Conservation (phyloP, 2,113 vertebrate genomes). For the Hirundichthys speculiger region DNA sequence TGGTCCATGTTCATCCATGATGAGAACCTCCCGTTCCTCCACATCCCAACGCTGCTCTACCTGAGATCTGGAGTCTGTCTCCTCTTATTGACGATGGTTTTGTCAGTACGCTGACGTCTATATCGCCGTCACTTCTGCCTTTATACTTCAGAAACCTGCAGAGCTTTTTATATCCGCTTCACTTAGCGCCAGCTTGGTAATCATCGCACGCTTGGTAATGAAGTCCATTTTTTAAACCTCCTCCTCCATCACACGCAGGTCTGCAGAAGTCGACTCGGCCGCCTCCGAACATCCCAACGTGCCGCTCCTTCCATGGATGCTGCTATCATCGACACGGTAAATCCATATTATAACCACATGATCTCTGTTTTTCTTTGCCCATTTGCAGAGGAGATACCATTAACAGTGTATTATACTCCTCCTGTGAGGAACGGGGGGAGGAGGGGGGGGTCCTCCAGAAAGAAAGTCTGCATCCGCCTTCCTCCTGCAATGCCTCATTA, state of each 20-base stretch:
- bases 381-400: slow-evolving; percentile 70
- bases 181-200: background rate
- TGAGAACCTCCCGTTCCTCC: no score
- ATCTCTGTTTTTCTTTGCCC: slow-evolving; percentile 66
- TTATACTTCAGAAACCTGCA: background rate
- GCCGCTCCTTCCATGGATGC: no score
- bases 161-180: no score
- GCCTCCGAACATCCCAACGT: slow-evolving; percentile 48
- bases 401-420: slow-evolving; percentile 56
- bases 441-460: slow-evolving; percentile 73
- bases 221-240: no score
- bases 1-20: no score
- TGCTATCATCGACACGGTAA: slow-evolving; percentile 75
- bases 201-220: slow-evolving; percentile 35
- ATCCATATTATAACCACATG: slow-evolving; percentile 54
- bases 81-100: no score
- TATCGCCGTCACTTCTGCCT: no score
- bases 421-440: slow-evolving; percentile 36
- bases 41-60: no score
- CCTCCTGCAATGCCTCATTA: slow-evolving; percentile 78
- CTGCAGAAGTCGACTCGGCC: slow-evolving; percentile 40
- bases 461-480: slow-evolving; percentile 40
- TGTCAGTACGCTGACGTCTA: no score
- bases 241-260: slow-evolving; percentile 27
- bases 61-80: no score